Evolutionary conservation across 2,888 invertebrate genomes (phyloP).

Genomic region (Drosophila helvetica): DNA sequence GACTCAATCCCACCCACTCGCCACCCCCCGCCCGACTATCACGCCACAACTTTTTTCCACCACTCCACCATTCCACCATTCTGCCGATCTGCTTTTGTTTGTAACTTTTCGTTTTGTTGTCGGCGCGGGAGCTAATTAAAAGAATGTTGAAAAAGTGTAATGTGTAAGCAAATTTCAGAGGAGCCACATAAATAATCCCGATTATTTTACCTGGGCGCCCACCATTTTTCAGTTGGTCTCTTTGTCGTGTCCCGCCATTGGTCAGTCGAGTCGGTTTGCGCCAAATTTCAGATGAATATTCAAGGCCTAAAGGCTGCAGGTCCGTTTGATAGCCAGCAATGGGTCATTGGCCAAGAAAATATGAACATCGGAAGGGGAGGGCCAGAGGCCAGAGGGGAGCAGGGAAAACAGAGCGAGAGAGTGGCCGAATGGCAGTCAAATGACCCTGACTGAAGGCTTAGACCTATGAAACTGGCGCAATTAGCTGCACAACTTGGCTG

Average conservation of each 20-base stretch:
- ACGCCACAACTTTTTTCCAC: conserved; percentile 21
- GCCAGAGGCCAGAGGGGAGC: conserved; percentile 1
- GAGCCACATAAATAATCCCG: conserved; percentile 66
- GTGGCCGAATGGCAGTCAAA: conserved; percentile 26
- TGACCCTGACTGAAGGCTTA: conserved; percentile 59
- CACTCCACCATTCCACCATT: conserved; percentile 40
- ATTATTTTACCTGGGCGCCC: conserved; percentile 44
- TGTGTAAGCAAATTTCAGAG: conserved; percentile 64
- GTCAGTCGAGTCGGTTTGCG: conserved; percentile 14
- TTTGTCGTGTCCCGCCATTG: conserved; percentile 11
- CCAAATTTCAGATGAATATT: conserved; percentile 52
- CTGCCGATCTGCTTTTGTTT: conserved; percentile 38
- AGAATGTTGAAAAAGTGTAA: conserved; percentile 65
- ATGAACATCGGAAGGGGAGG: conserved; percentile 26
- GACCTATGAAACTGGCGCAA: conserved; percentile 63
- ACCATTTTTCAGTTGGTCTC: conserved; percentile 17
- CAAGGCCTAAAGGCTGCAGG: conserved; percentile 62
- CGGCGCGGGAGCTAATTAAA: conserved; percentile 70
- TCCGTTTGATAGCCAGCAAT: conserved; percentile 52
- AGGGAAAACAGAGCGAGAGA: not conserved
- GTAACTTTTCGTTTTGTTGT: conserved; percentile 52
- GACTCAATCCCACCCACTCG: not conserved
- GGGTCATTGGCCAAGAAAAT: conserved; percentile 46
- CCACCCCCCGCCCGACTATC: conserved; percentile 37
- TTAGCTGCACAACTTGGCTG: conserved; percentile 74